Evolutionary conservation across 1,140 invertebrate genomes (phyloP), one percentile per base, ranked within the genome.

Genomic region (Nylanderia fulva): DNA sequence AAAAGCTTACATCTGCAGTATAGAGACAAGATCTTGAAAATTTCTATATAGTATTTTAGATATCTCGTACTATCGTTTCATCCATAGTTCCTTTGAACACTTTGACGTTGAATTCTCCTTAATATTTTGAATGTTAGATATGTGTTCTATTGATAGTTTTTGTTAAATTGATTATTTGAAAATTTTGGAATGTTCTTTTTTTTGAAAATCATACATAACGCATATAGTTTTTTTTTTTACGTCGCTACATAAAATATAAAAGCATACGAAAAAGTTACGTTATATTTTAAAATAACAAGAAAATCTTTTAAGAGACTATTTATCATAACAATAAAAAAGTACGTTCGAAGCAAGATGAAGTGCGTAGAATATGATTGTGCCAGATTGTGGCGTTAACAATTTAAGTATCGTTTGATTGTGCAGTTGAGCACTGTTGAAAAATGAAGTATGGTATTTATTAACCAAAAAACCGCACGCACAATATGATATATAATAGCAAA

Each of bases 1-100:
- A 13, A 72, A 72, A 82, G 27, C 27, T 33, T n/a, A 39, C 64
- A 21, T 58, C 5, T 21, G 33, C 52, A 13, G 45, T 6, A 64
- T 42, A 42, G 48, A 69, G 69, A 69, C 15, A 36, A 72, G 24
- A 72, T 80, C 24, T 54, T 54, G 21, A 7, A 71, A 58, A 80
- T 60, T 71, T 82, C 11, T 33, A 42, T 33, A 7, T n/a, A 52
- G 27, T 27, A 8, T 33, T 39, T 36, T 33, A 36, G 21, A 3
- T 48, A 8, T 29, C 8, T 11, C 36, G 11, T 18, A 6, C 29
- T 39, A 24, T n/a, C 29, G 29, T 27, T 42, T 56, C 13, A 39
- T n/a, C 13, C 29, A 58, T 36, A 18, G 21, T 27, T 69, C 27
- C 33, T 18, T 36, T 42, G 48, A 80, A n/a, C 48, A 18, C 7